These are phyloP conservation scores for Dioctria rufipes DNA, from an alignment of 2,888 invertebrate genomes.

Conservation along the genomic window DNA sequence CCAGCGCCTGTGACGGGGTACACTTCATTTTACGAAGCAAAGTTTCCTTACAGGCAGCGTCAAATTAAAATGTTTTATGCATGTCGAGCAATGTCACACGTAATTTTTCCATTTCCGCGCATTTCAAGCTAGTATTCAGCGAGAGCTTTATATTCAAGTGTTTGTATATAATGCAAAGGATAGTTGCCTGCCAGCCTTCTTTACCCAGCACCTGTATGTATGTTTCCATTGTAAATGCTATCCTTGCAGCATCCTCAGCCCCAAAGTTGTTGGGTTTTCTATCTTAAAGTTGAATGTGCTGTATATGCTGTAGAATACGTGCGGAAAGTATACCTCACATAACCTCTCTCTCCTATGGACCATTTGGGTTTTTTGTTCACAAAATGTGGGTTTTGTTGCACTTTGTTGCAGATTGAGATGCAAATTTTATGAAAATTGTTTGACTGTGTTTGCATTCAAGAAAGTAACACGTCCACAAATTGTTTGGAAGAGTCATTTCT, in stretches of 20 bases:
- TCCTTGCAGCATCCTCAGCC: background rate
- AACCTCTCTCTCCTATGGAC: constrained; percentile 19
- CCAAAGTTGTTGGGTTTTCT: background rate
- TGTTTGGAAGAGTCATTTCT: constrained; percentile 38
- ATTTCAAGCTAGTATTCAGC: constrained; percentile 26
- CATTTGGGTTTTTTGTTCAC: constrained; percentile 11
- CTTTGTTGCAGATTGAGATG: constrained; percentile 48
- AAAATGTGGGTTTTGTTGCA: constrained; percentile 39
- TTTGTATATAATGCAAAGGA: constrained; percentile 22
- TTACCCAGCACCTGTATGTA: background rate
- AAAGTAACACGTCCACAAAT: constrained; percentile 50
- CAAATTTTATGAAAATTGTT: constrained; percentile 51
- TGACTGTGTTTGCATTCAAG: constrained; percentile 34
- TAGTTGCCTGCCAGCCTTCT: constrained; percentile 7
- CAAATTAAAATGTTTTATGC: constrained; percentile 51
- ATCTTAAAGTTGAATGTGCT: background rate
- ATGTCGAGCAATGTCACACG: constrained; percentile 46
- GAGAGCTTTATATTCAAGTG: constrained; percentile 28
- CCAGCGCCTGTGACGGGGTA: background rate
- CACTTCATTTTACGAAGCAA: background rate
- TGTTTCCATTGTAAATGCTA: background rate
- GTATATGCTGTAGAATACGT: background rate
- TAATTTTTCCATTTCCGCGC: constrained; percentile 46
- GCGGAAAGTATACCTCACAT: constrained; percentile 3
- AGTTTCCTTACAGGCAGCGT: constrained; percentile 1